Percentiles rank a stretch among this genome's conserved stretches.
Conservation (phyloP, 2,113 vertebrate species). For the Cyanistes caeruleus region DNA sequence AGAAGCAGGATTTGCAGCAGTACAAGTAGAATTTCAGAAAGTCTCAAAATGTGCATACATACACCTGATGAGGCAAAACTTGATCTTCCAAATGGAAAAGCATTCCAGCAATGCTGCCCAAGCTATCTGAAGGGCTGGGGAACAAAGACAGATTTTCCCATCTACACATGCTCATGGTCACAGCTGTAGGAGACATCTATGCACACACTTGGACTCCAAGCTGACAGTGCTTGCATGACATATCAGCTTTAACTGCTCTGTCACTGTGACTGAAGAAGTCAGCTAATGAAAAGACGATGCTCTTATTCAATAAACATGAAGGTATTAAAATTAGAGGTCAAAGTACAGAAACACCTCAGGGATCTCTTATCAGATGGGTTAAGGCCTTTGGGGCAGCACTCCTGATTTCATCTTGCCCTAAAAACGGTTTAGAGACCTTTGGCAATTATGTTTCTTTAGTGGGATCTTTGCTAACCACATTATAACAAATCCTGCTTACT, state of each 20-base stretch:
- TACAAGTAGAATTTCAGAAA: neutral
- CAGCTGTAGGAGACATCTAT: neutral
- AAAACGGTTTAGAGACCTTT: neutral
- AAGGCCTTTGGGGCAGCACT: neutral
- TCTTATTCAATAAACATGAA: neutral
- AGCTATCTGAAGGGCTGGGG: neutral
- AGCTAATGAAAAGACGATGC: neutral
- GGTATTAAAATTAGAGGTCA: neutral
- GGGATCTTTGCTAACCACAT: neutral
- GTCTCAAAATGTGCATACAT: neutral
- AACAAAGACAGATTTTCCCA: neutral
- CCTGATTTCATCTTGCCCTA: neutral
- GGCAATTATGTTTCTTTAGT: neutral
- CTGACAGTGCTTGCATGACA: neutral
- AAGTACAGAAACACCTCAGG: neutral
- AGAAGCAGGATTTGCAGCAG: neutral
- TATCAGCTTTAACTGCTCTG: neutral
- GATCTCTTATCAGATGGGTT: neutral
- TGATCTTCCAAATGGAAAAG: neutral
- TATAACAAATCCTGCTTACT: neutral
- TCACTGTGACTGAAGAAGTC: neutral
- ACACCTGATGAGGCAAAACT: neutral
- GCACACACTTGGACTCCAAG: neutral
- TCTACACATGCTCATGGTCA: neutral
- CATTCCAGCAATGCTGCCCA: neutral